Base-by-base conservation (phyloP, 2,797 vertebrate genomes). In the Staurois parvus region DNA sequence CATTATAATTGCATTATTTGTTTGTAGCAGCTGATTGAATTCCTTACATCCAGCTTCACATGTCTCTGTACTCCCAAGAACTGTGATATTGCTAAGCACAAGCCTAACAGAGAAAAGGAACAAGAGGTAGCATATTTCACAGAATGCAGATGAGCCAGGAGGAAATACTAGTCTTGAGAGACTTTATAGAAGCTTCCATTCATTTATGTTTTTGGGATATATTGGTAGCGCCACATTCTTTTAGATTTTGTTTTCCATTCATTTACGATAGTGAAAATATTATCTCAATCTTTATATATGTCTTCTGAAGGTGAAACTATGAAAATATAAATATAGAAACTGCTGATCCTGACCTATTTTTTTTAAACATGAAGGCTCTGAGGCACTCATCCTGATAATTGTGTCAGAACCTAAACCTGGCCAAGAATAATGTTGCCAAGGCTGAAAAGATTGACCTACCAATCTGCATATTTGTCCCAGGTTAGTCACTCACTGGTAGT, bases 1-100 rank as follows among this genome's bases (percentile, higher is more conserved):
- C 28, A 72, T 62, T 78, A 72, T 84, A 84, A 42, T 32, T 84
- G 67, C 67, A 72, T 84, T 84, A 62, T 72, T 76, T 77, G 73
- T 32, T 37, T 78, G 62, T n/a, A 72, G 75, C 40, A 32, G 26
- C 40, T 84, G 67, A 78, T 78, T 77, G 26, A 78, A 84, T 62
- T 77, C 48, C 34, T 30, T 29, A 19, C 24, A 37, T 30, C 29
- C 19, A 28, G 34, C 24, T 77, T 70, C 13, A 42, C 26, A 70
- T 28, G n/a, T 70, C 45, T 84, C 66, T 37, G n/a, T 69, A 48
- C 24, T 56, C n/a, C 11, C n/a, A 28, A 52, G 83, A 78, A 77
- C 26, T 62, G 21, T 40, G 17, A 64, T 24, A 19, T 66, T 59
- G 56, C 48, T 77, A 42, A 72, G 59, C 30, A 72, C 9, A 70